Base-by-base conservation (phyloP, 2,888 invertebrate genomes). In the Priapulus caudatus region DNA sequence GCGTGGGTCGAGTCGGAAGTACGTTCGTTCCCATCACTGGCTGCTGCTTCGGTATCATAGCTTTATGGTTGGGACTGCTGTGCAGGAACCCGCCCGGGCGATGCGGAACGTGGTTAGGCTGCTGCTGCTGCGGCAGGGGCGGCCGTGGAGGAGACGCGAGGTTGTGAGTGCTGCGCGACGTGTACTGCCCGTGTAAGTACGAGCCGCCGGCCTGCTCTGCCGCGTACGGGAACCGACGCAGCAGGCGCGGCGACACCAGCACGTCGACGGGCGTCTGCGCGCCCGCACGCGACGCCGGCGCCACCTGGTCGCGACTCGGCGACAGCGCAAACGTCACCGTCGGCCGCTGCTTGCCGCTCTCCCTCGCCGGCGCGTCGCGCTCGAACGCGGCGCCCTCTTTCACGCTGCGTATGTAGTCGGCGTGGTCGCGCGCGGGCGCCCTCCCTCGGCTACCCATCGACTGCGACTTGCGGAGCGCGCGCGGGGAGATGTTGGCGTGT, bases 11-110 rank as follows among this genome's bases (percentile, higher is more conserved):
- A n/a, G 10, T 33, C 10, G 33, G 33, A 10, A 33, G n/a, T 10
- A 33, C n/a, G 33, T n/a, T 33, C n/a, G 33, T 33, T 33, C 33
- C 33, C 33, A 33, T 33, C 10, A n/a, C 33, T 33, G 33, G 33
- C n/a, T 33, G 33, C 10, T 10, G 33, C n/a, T n/a, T 10, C 10
- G 33, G 33, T 10, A n/a, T n/a, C 33, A 33, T 33, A 33, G 33
- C 10, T 33, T 10, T 10, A 10, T 10, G 10, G 10, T 10, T 10
- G 10, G 33, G 33, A n/a, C n/a, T n/a, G n/a, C n/a, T n/a, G n/a
- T n/a, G n/a, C n/a, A n/a, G n/a, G n/a, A n/a, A n/a, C n/a, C n/a
- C n/a, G n/a, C n/a, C n/a, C n/a, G 10, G 10, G 10, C 33, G 10
- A 10, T 10, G 10, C n/a, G 33, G 33, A 10, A 33, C 33, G n/a